Base-by-base conservation (phyloP, 2,113 vertebrate species). In the Neofelis nebulosa region DNA sequence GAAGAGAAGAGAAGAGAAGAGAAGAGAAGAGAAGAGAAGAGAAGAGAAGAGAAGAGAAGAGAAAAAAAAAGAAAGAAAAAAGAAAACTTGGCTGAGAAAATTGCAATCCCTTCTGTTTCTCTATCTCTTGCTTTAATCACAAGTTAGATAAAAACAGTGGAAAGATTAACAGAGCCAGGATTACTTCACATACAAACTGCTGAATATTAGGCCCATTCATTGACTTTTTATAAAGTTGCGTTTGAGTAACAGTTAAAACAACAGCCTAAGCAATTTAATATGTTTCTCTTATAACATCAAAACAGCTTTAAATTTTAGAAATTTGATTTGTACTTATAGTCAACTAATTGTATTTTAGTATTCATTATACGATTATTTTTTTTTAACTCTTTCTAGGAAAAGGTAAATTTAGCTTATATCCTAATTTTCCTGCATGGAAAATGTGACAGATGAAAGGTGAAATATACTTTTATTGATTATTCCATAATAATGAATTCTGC, bases 281-380 rank as follows among this genome's bases (percentile, higher is more conserved):
- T n/a, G 73, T 69, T 91, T 87, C 8, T 38, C 23, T 52, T 63
- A 23, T 66, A 81, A n/a, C 0, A 65, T 52, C 65, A 81, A 86
- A 91, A 69, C 55, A 23, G 4, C n/a, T 74, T 66, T 88, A 45
- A 78, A 50, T 36, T 94, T 92, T 68, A 4, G 41, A 90, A 83
- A 87, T 71, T 18, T 82, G 29, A 19, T 1, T 1, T 74, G 10
- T 73, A 41, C 5, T 63, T 50, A 21, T 0, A 91, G 4, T 78
- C 29, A 78, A 79, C 25, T 84, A 81, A 1, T 38, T 90, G 13
- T 57, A 90, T 68, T 19, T 95, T 94, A 27, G 19, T 73, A 19
- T 45, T 76, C 5, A 90, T 68, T 92, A 87, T 57, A 61, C 45
- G 94, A 91, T 61, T 1, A 36, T 68, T 86, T 29, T 57, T 68